Evolutionary conservation across 2,113 vertebrate genomes (phyloP).

Genomic region (Cebus imitator): DNA sequence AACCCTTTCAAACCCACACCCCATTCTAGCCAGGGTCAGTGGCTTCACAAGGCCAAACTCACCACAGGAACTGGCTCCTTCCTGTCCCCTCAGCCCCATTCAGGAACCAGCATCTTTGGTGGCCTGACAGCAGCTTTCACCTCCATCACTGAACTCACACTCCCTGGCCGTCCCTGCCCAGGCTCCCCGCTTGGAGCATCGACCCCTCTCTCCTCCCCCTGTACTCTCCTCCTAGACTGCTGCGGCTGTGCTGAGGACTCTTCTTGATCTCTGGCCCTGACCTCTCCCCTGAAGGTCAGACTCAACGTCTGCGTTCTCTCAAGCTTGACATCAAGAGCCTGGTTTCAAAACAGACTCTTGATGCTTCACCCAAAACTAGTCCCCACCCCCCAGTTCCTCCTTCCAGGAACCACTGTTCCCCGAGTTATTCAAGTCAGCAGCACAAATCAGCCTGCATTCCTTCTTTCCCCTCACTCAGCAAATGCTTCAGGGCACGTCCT

Average conservation of each 20-base stretch:
- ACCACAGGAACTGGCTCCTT: not conserved
- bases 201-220: not conserved
- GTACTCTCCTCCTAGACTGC: not conserved
- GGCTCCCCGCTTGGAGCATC: too few relatives aligned
- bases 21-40: too few relatives aligned
- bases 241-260: not conserved
- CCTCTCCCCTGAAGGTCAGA: not conserved
- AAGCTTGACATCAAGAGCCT: not conserved
- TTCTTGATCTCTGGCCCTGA: not conserved
- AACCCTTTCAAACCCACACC: not conserved
- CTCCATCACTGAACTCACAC: not conserved
- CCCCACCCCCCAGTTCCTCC: not conserved
- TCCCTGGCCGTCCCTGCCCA: not conserved
- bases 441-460: not conserved
- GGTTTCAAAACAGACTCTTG: not conserved
- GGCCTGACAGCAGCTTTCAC: not conserved
- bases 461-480: not conserved
- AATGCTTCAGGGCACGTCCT: not conserved
- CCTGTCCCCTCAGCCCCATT: not conserved
- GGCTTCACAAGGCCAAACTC: not conserved
- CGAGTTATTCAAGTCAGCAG: not conserved
- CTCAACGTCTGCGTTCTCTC: not conserved
- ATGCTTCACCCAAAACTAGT: not conserved
- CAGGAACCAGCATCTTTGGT: not conserved
- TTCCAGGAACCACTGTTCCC: not conserved